A percentile compares a stretch with the other conserved stretches of the same genome.
phyloP scores from a whole-genome alignment of 2,113 vertebrate genomes.

The Glaucomys volans region DNA sequence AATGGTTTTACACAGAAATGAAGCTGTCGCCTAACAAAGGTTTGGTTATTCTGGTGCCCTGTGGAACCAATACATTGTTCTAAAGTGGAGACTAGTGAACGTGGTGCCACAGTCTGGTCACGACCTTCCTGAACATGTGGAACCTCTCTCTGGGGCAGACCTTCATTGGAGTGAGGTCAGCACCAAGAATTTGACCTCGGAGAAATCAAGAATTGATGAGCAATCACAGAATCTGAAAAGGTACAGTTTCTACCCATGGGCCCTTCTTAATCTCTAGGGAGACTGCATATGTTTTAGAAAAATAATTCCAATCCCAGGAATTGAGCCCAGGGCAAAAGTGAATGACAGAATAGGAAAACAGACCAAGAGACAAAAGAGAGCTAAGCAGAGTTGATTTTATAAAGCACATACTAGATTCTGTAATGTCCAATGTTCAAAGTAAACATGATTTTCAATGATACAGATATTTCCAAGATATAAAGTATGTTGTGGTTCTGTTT shows the following conservation, averaged over 20 bases:
- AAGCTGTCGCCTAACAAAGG: slow-evolving; percentile 56
- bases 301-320: not conserved
- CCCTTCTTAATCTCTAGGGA: slow-evolving; percentile 22
- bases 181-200: slow-evolving; percentile 47
- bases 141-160: not conserved
- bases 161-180: not conserved
- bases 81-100: slow-evolving; percentile 14
- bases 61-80: not conserved
- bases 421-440: not conserved
- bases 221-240: slow-evolving; percentile 7
- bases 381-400: not conserved
- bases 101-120: not conserved
- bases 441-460: slow-evolving; percentile 48
- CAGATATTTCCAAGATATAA: slow-evolving; percentile 3
- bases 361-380: not conserved
- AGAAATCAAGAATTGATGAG: slow-evolving; percentile 40
- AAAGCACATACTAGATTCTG: not conserved
- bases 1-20: slow-evolving; percentile 52
- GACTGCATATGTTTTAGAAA: slow-evolving; percentile 12
- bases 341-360: slow-evolving; percentile 34
- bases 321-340: not conserved
- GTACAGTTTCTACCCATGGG: not conserved
- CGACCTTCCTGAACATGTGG: not conserved
- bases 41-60: not conserved
- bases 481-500: not conserved